Conservation (phyloP, 2,888 invertebrate genomes). For the Athalia circularis region DNA sequence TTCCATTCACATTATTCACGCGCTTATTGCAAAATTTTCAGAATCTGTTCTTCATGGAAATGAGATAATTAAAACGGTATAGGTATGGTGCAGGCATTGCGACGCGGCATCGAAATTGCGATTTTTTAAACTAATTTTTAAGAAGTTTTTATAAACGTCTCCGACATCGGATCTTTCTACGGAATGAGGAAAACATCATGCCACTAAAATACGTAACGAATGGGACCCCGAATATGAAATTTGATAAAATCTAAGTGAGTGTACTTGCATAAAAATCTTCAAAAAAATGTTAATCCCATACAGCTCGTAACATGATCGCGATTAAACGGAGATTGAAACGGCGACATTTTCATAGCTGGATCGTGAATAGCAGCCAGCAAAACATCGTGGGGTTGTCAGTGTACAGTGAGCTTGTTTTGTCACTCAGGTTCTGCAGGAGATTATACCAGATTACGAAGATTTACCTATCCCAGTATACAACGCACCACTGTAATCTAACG, state of each 20-base stretch:
- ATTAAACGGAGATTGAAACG: background rate
- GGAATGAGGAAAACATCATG: background rate
- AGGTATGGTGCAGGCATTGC: no score
- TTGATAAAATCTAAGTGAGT: no score
- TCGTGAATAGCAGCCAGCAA: conserved; percentile 27
- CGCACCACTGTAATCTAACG: conserved; percentile 32
- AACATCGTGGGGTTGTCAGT: conserved; percentile 13
- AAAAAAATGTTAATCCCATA: no score
- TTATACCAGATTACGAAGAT: conserved; percentile 44
- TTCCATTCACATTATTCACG: conserved; percentile 26
- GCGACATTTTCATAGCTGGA: conserved; percentile 1
- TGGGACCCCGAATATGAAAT: no score
- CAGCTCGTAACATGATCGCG: background rate
- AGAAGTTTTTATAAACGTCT: background rate
- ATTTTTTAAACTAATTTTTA: background rate
- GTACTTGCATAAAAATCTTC: no score
- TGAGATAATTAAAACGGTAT: background rate
- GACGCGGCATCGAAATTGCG: background rate
- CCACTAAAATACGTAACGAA: no score
- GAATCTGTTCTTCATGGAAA: background rate
- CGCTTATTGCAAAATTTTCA: conserved; percentile 2
- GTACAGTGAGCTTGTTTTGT: conserved; percentile 43
- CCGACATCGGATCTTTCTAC: background rate
- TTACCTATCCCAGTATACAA: conserved; percentile 35
- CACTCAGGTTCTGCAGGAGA: conserved; percentile 43